These are phyloP conservation scores for Peromyscus nudipes DNA, from an alignment of 2,797 vertebrate genomes.

Conservation along the genomic window DNA sequence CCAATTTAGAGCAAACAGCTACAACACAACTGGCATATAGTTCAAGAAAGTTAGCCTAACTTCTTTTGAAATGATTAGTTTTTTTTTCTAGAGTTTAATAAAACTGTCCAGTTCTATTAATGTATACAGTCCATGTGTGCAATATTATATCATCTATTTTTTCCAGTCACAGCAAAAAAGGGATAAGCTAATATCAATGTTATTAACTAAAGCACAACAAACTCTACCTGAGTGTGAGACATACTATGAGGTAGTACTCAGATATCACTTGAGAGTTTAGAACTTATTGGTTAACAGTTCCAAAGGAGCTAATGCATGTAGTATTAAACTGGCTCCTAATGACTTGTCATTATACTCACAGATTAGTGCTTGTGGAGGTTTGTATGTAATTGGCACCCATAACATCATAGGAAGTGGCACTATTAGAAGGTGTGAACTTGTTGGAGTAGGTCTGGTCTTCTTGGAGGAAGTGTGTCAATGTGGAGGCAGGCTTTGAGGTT, in stretches of 20 bases:
- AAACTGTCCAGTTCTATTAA: conserved; percentile 15
- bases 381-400: neutral
- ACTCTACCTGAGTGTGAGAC: neutral
- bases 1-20: neutral
- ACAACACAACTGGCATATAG: neutral
- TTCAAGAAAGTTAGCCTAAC: neutral
- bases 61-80: neutral
- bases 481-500: neutral
- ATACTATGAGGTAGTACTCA: too few species aligned
- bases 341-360: neutral
- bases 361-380: neutral
- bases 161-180: neutral
- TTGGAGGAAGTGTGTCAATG: neutral
- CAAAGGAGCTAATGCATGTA: neutral
- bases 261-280: neutral
- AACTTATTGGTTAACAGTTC: neutral
- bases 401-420: neutral
- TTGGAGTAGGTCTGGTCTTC: neutral
- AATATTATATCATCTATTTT: neutral
- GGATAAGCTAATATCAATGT: neutral
- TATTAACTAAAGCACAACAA: neutral
- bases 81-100: neutral
- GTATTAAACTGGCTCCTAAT: neutral
- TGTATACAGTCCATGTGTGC: neutral
- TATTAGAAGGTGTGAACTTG: neutral